These are phyloP conservation scores for Nylanderia fulva DNA, from an alignment of 1,140 invertebrate species.

Conservation along the genomic window DNA sequence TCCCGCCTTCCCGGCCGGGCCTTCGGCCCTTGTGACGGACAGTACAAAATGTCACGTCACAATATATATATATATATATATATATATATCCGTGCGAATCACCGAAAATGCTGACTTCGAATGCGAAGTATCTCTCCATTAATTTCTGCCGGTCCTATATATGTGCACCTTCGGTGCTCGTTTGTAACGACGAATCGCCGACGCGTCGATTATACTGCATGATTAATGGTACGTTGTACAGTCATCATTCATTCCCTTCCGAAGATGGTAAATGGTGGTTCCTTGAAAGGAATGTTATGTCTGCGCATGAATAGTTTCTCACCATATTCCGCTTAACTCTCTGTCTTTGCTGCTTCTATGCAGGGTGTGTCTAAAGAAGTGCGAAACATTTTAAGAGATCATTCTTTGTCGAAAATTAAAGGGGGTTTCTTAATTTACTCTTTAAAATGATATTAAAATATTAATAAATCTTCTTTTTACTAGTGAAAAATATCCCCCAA, in stretches of 20 bases:
- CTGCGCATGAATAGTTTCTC: constrained; percentile 6
- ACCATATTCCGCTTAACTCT: constrained; percentile 8
- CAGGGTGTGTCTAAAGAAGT: too few species aligned
- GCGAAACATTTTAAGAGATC: too few species aligned
- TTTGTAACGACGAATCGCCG: constrained; percentile 49
- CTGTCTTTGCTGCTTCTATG: background rate
- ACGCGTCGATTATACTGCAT: constrained; percentile 46
- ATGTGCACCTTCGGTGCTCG: constrained; percentile 16
- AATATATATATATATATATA: too few species aligned
- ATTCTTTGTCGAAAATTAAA: too few species aligned
- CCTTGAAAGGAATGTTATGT: constrained; percentile 34
- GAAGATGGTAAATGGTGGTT: constrained; percentile 41
- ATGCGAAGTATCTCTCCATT: constrained; percentile 39
- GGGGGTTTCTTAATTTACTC: too few species aligned
- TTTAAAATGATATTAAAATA: too few species aligned
- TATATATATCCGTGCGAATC: background rate
- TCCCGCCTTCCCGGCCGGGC: too few species aligned
- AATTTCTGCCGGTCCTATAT: constrained; percentile 36
- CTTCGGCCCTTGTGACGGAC: too few species aligned
- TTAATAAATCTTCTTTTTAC: too few species aligned
- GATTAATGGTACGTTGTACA: constrained; percentile 33
- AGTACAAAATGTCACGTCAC: too few species aligned
- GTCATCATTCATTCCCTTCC: constrained; percentile 29
- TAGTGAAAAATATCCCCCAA: too few species aligned
- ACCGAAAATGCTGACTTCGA: constrained; percentile 56